Conservation (phyloP, 2,113 vertebrate genomes). For the Paraplagusia blochii region DNA sequence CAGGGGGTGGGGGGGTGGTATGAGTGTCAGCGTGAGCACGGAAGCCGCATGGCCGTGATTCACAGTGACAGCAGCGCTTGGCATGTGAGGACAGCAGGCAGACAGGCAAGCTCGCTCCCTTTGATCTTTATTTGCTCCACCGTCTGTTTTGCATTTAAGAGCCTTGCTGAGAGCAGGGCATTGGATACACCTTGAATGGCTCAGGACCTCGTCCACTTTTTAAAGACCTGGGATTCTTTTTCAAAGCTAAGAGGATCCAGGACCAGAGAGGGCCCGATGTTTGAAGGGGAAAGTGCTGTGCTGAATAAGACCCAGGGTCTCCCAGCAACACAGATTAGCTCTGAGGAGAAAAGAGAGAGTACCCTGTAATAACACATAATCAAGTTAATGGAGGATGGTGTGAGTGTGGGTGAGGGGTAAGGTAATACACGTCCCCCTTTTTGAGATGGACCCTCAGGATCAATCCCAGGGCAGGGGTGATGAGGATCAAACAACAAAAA, state of each 20-base stretch:
- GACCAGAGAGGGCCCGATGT: slow-evolving; percentile 49
- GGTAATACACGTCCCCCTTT: slow-evolving; percentile 33
- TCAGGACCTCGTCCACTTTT: slow-evolving; percentile 62
- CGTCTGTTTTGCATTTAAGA: slow-evolving; percentile 80
- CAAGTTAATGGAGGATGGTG: slow-evolving; percentile 37
- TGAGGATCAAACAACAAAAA: slow-evolving; percentile 48
- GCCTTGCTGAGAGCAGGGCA: slow-evolving; percentile 72
- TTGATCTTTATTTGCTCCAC: slow-evolving; percentile 78
- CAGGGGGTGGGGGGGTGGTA: slow-evolving; percentile 33
- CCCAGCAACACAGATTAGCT: slow-evolving; percentile 53
- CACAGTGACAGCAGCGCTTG: slow-evolving; percentile 74
- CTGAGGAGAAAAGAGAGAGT: slow-evolving; percentile 51
- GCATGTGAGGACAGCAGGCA: slow-evolving; percentile 74
- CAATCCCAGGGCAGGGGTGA: slow-evolving; percentile 43
- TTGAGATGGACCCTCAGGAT: slow-evolving; percentile 37
- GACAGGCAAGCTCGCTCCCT: slow-evolving; percentile 63
- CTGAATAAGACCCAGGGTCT: slow-evolving; percentile 42
- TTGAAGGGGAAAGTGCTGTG: slow-evolving; percentile 42
- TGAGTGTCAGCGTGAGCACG: slow-evolving; percentile 28
- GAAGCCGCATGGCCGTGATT: slow-evolving; percentile 70
- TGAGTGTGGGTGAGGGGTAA: slow-evolving; percentile 42
- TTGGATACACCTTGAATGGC: slow-evolving; percentile 75
- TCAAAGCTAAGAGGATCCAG: slow-evolving; percentile 68
- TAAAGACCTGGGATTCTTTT: slow-evolving; percentile 71
- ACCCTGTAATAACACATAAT: slow-evolving; percentile 55